phyloP scores from a whole-genome alignment of 1,140 invertebrate genomes.

The Neodiprion pinetum region DNA sequence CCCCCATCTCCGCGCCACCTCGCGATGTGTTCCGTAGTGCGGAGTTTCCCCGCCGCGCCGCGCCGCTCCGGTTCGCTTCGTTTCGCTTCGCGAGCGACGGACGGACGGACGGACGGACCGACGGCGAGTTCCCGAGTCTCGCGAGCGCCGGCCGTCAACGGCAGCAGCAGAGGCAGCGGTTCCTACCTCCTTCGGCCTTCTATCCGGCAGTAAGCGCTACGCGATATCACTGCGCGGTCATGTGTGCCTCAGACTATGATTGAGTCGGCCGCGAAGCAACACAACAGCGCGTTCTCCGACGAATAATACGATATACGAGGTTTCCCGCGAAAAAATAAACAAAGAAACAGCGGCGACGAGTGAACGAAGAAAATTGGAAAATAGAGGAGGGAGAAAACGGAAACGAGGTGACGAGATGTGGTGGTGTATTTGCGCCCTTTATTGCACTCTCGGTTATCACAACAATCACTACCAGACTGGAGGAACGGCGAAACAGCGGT shows the following conservation, averaged over 20 bases:
- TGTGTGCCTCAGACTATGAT: slow-evolving; percentile 49
- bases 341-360: background rate
- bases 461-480: background rate
- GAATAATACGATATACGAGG: slow-evolving; percentile 33
- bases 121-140: background rate
- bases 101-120: slow-evolving; percentile 17
- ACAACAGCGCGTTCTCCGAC: slow-evolving; percentile 19
- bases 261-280: slow-evolving; percentile 23
- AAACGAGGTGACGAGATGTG: background rate
- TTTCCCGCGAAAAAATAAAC: slow-evolving; percentile 15
- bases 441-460: too few relatives aligned
- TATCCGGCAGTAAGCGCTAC: slow-evolving; percentile 57
- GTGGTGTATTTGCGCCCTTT: too few relatives aligned
- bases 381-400: background rate
- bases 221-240: slow-evolving; percentile 58
- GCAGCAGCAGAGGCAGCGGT: background rate
- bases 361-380: background rate
- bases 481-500: slow-evolving; percentile 16
- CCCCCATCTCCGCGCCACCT: background rate
- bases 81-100: background rate
- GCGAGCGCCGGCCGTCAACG: slow-evolving; percentile 9
- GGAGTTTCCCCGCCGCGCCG: background rate
- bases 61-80: too few relatives aligned
- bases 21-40: background rate
- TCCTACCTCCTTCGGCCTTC: slow-evolving; percentile 31